Base-by-base conservation (phyloP, 2,113 vertebrate genomes). In the Sardina pilchardus region DNA sequence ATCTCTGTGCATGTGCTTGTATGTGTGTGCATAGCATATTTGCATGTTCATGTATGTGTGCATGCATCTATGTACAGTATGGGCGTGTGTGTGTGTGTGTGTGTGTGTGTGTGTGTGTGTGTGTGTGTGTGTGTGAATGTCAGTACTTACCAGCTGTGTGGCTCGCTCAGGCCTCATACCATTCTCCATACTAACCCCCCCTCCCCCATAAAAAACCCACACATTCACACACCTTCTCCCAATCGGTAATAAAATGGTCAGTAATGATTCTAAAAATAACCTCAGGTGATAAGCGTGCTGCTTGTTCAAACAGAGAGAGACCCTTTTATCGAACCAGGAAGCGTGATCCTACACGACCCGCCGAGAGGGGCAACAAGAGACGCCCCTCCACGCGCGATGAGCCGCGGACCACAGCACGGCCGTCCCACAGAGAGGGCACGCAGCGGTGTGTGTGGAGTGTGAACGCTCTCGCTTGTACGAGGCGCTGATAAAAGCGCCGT, bases 11-110 rank as follows among this genome's bases (percentile, higher is more conserved):
- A 12, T 67, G 26, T 5, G n/a, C 2, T 3, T 26, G 59, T 67
- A 6, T 26, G 26, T 67, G 59, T 67, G 59, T 67, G 12, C 50
- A 53, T 19, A 53, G 50, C 9, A 48, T 53, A 17, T 53, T 17
- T 53, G 48, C 12, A 14, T 67, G 6, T 26, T 4, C 9, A 10
- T 63, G 56, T 63, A 21, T 63, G 26, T 67, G 59, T 26, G 7
- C n/a, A 26, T 67, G 21, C 30, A 71, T 14, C 39, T 26, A 34
- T 47, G 36, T 34, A n/a, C n/a, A n/a, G 56, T 48, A 71, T 83
- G 84, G 56, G 83, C 56, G 83, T 88, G 85, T 85, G 50, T 86
- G 48, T 63, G 4, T 84, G 83, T 12, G 63, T 86, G 81, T 36
- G 45, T 30, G 82, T 82, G 50, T 14, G 7, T 67, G 10, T 17